Evolutionary conservation across 2,113 vertebrate species (phyloP).

Genomic region (Rhabdomys dilectus): DNA sequence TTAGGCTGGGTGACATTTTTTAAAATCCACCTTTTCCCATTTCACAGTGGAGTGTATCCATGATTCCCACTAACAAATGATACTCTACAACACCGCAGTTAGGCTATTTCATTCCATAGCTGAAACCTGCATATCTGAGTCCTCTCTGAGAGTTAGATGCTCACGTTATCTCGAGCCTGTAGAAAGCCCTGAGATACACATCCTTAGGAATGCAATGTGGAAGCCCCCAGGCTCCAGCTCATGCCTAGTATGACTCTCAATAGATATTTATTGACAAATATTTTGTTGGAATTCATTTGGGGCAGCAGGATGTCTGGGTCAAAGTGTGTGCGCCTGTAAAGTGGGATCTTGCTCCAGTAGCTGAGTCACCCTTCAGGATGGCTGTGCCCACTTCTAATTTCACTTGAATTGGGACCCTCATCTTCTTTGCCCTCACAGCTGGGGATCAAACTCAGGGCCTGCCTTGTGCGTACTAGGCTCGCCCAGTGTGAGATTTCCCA

Average conservation of each 20-base stretch:
- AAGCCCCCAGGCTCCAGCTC: not conserved
- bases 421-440: not conserved
- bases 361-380: not conserved
- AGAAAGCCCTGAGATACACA: constrained; percentile 10
- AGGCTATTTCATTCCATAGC: constrained; percentile 26
- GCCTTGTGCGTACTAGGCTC: not conserved
- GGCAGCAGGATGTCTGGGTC: constrained; percentile 3
- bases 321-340: not conserved
- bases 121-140: constrained; percentile 19
- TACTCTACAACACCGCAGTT: not conserved
- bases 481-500: not conserved
- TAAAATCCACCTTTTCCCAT: not conserved
- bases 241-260: not conserved
- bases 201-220: not conserved
- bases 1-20: not conserved
- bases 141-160: not conserved
- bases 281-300: constrained; percentile 42
- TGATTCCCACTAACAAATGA: constrained; percentile 40
- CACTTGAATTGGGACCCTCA: not conserved
- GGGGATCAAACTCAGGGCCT: not conserved
- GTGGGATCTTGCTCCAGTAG: not conserved
- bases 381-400: not conserved
- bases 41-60: not conserved
- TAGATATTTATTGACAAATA: constrained; percentile 1
- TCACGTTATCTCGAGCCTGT: constrained; percentile 29